These are phyloP conservation scores for Drosophila jambulina DNA, from an alignment of 1,140 invertebrate genomes.

Conservation along the genomic window DNA sequence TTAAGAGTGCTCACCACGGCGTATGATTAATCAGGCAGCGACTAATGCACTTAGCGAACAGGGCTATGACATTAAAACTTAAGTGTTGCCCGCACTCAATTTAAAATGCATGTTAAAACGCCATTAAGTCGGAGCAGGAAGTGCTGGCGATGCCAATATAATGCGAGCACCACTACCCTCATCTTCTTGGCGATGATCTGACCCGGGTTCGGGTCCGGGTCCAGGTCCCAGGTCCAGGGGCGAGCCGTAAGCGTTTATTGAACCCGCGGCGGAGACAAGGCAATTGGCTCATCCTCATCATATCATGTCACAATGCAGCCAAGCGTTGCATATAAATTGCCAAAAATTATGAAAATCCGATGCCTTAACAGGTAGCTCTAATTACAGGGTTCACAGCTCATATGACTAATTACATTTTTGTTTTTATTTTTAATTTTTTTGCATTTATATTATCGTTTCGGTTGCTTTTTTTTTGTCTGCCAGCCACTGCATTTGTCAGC, in stretches of 20 bases:
- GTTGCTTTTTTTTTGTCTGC: constrained; percentile 21
- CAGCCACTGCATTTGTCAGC: constrained; percentile 35
- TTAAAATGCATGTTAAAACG: constrained; percentile 78
- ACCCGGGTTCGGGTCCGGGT: constrained; percentile 13
- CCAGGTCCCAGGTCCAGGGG: constrained; percentile 26
- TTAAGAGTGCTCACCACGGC: constrained; percentile 36
- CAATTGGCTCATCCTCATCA: constrained; percentile 38
- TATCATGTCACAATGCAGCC: constrained; percentile 50
- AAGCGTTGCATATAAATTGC: constrained; percentile 72
- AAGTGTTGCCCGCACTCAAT: constrained; percentile 73
- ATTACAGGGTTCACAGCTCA: constrained; percentile 67
- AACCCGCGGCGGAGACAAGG: constrained; percentile 47
- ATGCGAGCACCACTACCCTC: constrained; percentile 28
- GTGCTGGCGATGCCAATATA: constrained; percentile 39
- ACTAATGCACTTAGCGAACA: constrained; percentile 68
- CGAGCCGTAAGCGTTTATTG: constrained; percentile 58
- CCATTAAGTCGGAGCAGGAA: constrained; percentile 73
- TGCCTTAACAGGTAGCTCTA: constrained; percentile 67
- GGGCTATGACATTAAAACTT: constrained; percentile 68
- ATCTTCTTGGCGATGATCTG: constrained; percentile 29
- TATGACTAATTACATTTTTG: constrained; percentile 31
- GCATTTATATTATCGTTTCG: not conserved
- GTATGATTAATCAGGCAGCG: constrained; percentile 61
- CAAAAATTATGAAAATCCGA: constrained; percentile 63
- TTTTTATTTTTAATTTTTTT: constrained; percentile 5